Conservation (phyloP, 2,113 vertebrate genomes). For the Gallinago media region DNA sequence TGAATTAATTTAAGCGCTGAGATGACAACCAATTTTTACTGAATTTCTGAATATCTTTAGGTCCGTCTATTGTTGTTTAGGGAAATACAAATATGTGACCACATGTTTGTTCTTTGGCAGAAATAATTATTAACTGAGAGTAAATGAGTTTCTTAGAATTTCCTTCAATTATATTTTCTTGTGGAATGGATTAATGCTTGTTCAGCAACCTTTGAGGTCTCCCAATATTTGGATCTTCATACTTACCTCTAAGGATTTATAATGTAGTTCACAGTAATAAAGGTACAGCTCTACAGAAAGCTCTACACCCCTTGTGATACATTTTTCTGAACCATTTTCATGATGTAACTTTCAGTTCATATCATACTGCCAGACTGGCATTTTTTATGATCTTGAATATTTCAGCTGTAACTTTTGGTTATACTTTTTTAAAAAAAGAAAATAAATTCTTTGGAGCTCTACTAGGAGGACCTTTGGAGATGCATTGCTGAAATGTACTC, state of each 20-base stretch:
- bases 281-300: not conserved
- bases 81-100: not conserved
- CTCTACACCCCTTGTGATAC: not conserved
- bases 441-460: not conserved
- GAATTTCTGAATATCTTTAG: not conserved
- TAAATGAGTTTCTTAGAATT: not conserved
- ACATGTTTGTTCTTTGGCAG: not conserved
- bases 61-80: not conserved
- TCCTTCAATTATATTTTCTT: not conserved
- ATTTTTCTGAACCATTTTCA: not conserved
- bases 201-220: not conserved
- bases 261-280: not conserved
- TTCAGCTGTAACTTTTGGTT: not conserved
- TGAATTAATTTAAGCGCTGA: not conserved
- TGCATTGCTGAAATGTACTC: not conserved
- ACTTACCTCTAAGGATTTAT: not conserved
- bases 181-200: not conserved
- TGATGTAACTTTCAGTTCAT: not conserved
- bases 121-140: not conserved
- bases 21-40: not conserved
- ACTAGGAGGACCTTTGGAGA: not conserved
- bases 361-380: not conserved
- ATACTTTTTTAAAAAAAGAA: not conserved
- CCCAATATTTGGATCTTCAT: not conserved
- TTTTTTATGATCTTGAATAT: not conserved